Conservation (phyloP, 2,113 vertebrate species). For the Heptranchias perlo region DNA sequence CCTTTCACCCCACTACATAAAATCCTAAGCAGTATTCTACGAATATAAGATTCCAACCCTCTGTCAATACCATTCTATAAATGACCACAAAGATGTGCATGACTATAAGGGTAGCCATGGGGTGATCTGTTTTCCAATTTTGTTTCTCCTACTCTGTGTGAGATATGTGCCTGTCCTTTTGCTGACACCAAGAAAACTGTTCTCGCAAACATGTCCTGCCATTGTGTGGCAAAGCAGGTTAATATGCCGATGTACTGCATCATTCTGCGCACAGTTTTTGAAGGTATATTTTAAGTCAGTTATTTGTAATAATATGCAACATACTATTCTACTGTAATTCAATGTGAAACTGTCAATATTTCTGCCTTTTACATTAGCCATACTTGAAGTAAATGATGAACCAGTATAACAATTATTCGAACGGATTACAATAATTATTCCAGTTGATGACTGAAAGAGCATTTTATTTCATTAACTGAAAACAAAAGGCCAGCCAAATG, state of each 20-base stretch:
- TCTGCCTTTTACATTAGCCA: neutral
- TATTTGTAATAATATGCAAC: neutral
- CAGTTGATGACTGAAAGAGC: neutral
- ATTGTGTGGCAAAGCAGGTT: neutral
- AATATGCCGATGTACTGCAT: neutral
- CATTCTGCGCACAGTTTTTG: neutral
- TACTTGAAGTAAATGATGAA: neutral
- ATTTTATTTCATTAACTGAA: neutral
- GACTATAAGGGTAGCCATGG: neutral
- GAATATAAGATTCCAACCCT: neutral
- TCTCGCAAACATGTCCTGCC: neutral
- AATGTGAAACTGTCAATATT: neutral
- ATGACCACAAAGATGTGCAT: neutral
- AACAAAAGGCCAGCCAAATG: constrained; percentile 20
- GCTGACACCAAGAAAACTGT: neutral
- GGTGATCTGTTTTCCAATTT: neutral
- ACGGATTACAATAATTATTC: neutral
- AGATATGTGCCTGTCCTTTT: neutral
- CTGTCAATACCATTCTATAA: neutral
- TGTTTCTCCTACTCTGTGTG: neutral
- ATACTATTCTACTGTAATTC: neutral
- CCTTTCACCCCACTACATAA: neutral
- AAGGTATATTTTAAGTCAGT: neutral
- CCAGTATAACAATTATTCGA: neutral
- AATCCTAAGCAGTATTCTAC: neutral